Evolutionary conservation across 1,140 invertebrate genomes (phyloP).

Genomic region (Tribolium madens): DNA sequence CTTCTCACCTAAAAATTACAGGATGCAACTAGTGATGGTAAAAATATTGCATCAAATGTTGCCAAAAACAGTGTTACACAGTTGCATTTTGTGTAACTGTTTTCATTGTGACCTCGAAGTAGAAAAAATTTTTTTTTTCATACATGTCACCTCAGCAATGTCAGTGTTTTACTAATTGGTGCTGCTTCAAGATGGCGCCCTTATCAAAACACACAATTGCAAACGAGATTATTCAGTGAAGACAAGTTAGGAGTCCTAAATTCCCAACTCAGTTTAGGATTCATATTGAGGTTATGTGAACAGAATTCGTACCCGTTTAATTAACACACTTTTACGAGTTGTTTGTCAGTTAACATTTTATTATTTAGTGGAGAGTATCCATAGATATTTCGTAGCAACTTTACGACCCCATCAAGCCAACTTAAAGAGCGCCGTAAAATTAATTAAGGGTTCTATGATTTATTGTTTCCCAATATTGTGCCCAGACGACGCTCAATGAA

Average conservation of each 20-base stretch:
- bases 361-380: slow-evolving; percentile 29
- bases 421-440: slow-evolving; percentile 24
- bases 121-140: no score
- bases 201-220: not conserved
- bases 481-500: slow-evolving; percentile 6
- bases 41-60: no score
- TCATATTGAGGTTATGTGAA: slow-evolving; percentile 36
- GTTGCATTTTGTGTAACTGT: no score
- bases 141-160: not conserved
- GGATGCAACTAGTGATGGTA: no score
- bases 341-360: slow-evolving; percentile 35
- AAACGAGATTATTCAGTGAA: slow-evolving; percentile 1
- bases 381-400: slow-evolving; percentile 15
- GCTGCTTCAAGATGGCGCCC: not conserved
- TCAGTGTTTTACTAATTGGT: not conserved
- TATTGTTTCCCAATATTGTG: slow-evolving; percentile 31
- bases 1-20: no score
- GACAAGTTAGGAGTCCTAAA: slow-evolving; percentile 18
- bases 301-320: slow-evolving; percentile 25
- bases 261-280: slow-evolving; percentile 31
- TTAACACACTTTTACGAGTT: slow-evolving; percentile 37
- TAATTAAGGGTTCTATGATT: slow-evolving; percentile 36
- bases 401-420: slow-evolving; percentile 25
- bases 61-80: no score
- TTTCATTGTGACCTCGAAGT: no score